These are phyloP conservation scores for Trichopria drosophilae DNA, from an alignment of 2,888 invertebrate genomes.

Conservation along the genomic window DNA sequence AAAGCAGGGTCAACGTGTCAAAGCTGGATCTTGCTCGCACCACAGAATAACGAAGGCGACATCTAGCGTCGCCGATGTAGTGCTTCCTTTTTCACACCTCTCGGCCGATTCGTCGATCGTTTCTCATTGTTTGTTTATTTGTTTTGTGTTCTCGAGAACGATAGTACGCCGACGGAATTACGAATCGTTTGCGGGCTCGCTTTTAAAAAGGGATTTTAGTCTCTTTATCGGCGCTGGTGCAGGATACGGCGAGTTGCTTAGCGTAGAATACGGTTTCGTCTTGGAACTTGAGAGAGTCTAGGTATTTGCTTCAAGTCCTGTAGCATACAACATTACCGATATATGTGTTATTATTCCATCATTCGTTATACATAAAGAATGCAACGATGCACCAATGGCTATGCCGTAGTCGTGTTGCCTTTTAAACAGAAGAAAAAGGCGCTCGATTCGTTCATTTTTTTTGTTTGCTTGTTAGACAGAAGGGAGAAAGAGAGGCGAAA, in stretches of 20 bases:
- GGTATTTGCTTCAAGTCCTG: slow-evolving; percentile 57
- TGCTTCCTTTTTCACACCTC: slow-evolving; percentile 20
- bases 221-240: slow-evolving; percentile 3
- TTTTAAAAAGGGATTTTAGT: slow-evolving; percentile 8
- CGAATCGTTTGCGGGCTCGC: slow-evolving; percentile 36
- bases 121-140: slow-evolving; percentile 29
- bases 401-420: slow-evolving; percentile 38
- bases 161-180: too few relatives aligned
- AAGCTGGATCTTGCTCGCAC: too few relatives aligned
- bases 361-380: slow-evolving; percentile 27
- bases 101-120: slow-evolving; percentile 18
- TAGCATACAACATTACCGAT: slow-evolving; percentile 53
- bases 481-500: not conserved
- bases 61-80: slow-evolving; percentile 21
- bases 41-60: slow-evolving; percentile 57
- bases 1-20: too few relatives aligned
- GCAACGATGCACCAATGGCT: slow-evolving; percentile 57
- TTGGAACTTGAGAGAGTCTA: slow-evolving; percentile 42
- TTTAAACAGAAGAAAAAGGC: slow-evolving; percentile 1
- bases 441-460: too few relatives aligned
- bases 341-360: slow-evolving; percentile 46
- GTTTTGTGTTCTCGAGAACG: too few relatives aligned
- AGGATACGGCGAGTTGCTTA: too few relatives aligned
- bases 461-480: too few relatives aligned
- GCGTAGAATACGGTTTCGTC: slow-evolving; percentile 24